A percentile compares a stretch with the other conserved stretches of the same genome.
These are phyloP conservation scores for Periophthalmodon schlosseri DNA, from an alignment of 2,113 vertebrate genomes.

Conservation along the genomic window DNA sequence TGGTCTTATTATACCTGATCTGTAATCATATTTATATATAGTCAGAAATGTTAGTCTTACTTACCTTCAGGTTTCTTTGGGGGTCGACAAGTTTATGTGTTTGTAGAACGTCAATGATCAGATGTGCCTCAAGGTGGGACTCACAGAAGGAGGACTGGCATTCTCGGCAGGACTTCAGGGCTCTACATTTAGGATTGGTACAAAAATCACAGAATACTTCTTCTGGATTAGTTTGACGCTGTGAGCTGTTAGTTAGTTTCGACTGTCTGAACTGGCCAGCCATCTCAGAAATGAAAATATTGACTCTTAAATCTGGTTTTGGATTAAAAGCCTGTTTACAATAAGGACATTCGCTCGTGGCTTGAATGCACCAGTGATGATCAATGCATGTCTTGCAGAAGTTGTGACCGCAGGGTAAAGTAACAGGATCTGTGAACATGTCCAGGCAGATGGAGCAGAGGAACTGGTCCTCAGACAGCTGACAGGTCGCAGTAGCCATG, in stretches of 20 bases:
- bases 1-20: too few relatives aligned
- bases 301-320: constrained; percentile 1
- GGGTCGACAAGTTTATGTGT: neutral
- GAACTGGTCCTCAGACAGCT: constrained; percentile 2
- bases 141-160: constrained; percentile 2
- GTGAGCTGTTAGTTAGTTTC: neutral
- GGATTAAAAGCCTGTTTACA: neutral
- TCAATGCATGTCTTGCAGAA: neutral
- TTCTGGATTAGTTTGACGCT: neutral
- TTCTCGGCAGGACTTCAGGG: neutral
- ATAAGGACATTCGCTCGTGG: neutral
- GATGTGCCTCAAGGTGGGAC: neutral
- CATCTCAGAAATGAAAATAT: constrained; percentile 9
- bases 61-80: neutral
- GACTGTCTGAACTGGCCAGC: constrained; percentile 3
- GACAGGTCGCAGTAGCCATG: constrained; percentile 6
- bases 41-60: neutral
- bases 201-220: constrained; percentile 1
- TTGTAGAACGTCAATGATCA: neutral
- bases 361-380: neutral
- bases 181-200: neutral
- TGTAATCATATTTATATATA: too few relatives aligned
- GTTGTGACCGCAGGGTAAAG: constrained; percentile 6
- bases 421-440: constrained; percentile 5
- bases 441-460: constrained; percentile 11